These are phyloP conservation scores for Cordylochernes scorpioides DNA, from an alignment of 2,888 invertebrate species.

Conservation along the genomic window DNA sequence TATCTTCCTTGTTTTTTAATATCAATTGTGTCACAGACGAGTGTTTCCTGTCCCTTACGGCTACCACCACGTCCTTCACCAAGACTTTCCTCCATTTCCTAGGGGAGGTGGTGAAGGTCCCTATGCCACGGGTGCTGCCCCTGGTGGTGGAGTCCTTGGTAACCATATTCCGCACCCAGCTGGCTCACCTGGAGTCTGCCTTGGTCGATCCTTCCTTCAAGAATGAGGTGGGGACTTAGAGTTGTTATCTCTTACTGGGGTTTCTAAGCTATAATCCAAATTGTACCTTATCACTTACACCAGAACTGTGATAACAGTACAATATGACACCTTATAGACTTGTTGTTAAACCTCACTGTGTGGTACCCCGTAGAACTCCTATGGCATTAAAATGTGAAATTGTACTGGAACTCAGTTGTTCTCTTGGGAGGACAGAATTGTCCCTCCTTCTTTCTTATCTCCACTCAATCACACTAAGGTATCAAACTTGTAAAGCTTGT, in stretches of 20 bases:
- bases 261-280: too few species aligned
- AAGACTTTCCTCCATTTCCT: constrained; percentile 43
- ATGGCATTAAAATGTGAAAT: too few species aligned
- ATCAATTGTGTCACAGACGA: constrained; percentile 26
- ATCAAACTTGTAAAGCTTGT: too few species aligned
- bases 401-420: too few species aligned
- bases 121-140: constrained; percentile 29
- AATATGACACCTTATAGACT: too few species aligned
- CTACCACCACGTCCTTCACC: constrained; percentile 50
- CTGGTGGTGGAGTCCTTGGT: constrained; percentile 42
- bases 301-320: too few species aligned
- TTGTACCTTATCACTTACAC: constrained; percentile 2
- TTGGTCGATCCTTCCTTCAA: too few species aligned
- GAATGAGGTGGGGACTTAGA: constrained; percentile 23
- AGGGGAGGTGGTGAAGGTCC: constrained; percentile 44
- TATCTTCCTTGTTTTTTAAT: constrained; percentile 1
- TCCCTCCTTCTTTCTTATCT: too few species aligned
- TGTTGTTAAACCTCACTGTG: too few species aligned
- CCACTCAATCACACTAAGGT: too few species aligned
- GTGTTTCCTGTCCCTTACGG: constrained; percentile 44
- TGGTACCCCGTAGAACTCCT: too few species aligned
- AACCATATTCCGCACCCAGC: constrained; percentile 43
- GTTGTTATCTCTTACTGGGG: constrained; percentile 24
- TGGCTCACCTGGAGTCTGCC: constrained; percentile 34
- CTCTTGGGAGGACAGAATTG: too few species aligned